Evolutionary conservation across 2,888 invertebrate genomes (phyloP).

Genomic region (Drosophila nigritarsus): DNA sequence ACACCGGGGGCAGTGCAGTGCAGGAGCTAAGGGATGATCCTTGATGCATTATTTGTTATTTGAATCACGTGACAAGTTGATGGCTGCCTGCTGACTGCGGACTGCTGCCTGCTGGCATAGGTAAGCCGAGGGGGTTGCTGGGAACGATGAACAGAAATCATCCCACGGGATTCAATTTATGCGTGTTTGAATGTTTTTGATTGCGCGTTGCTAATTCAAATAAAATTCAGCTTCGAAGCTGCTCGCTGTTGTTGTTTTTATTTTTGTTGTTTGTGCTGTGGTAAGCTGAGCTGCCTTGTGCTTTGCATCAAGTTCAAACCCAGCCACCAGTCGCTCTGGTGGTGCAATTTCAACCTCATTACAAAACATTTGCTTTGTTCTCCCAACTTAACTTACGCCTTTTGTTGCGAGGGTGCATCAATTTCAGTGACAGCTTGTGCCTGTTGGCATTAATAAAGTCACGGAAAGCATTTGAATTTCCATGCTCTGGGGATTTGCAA

Average conservation of each 20-base stretch:
- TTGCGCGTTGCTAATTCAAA: conserved; percentile 80
- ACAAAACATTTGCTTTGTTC: conserved; percentile 63
- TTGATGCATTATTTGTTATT: conserved; percentile 77
- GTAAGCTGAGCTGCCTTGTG: conserved; percentile 52
- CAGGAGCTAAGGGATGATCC: conserved; percentile 79
- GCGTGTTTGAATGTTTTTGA: conserved; percentile 83
- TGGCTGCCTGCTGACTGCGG: conserved; percentile 18
- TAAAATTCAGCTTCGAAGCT: conserved; percentile 61
- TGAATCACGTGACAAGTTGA: conserved; percentile 83
- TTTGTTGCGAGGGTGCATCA: conserved; percentile 54
- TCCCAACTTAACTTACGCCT: conserved; percentile 41
- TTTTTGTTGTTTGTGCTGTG: conserved; percentile 43
- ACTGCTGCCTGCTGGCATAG: neutral
- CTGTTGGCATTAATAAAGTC: conserved; percentile 66
- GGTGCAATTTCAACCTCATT: conserved; percentile 73
- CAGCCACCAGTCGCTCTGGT: conserved; percentile 31
- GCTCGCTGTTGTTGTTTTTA: conserved; percentile 21
- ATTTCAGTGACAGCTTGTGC: conserved; percentile 70
- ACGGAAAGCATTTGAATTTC: conserved; percentile 33
- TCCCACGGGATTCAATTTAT: conserved; percentile 84
- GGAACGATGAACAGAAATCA: conserved; percentile 72
- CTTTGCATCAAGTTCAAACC: conserved; percentile 13
- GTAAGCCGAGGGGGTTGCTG: conserved; percentile 48
- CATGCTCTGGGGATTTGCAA: conserved; percentile 62
- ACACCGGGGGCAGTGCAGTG: conserved; percentile 34